These are phyloP conservation scores for Prunella himalayana DNA, from an alignment of 2,113 vertebrate genomes.

Conservation along the genomic window DNA sequence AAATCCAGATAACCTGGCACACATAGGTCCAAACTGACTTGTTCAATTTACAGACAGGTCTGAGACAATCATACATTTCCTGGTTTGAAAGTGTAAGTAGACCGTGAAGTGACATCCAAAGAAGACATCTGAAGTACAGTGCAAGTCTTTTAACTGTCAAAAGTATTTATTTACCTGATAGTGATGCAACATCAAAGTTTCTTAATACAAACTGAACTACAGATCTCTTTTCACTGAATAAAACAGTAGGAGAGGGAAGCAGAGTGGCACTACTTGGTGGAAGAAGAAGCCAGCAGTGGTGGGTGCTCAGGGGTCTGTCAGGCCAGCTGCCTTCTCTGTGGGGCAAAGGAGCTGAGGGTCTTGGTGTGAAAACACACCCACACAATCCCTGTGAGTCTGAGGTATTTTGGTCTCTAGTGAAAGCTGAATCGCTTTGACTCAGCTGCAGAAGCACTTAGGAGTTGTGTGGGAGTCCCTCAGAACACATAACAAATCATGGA, in stretches of 20 bases:
- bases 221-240: not conserved
- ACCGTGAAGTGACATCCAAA: not conserved
- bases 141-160: not conserved
- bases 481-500: slow-evolving; percentile 38
- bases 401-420: not conserved
- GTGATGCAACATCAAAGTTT: not conserved
- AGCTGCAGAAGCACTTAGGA: slow-evolving; percentile 50
- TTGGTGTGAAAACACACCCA: not conserved
- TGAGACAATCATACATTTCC: not conserved
- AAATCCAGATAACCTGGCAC: not conserved
- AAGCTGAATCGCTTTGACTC: not conserved
- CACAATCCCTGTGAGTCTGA: rapidly evolving
- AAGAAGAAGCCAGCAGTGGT: not conserved
- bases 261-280: not conserved
- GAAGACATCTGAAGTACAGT: not conserved
- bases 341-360: not conserved
- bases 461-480: slow-evolving; percentile 15
- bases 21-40: not conserved
- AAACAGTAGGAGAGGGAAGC: not conserved
- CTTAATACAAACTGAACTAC: not conserved
- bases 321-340: not conserved
- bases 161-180: not conserved
- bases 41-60: not conserved
- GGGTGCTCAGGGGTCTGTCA: not conserved
- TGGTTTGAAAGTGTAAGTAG: not conserved